Percentiles rank a stretch among this genome's conserved stretches.
phyloP scores from a whole-genome alignment of 2,797 vertebrate genomes.

The Lepus townsendii region DNA sequence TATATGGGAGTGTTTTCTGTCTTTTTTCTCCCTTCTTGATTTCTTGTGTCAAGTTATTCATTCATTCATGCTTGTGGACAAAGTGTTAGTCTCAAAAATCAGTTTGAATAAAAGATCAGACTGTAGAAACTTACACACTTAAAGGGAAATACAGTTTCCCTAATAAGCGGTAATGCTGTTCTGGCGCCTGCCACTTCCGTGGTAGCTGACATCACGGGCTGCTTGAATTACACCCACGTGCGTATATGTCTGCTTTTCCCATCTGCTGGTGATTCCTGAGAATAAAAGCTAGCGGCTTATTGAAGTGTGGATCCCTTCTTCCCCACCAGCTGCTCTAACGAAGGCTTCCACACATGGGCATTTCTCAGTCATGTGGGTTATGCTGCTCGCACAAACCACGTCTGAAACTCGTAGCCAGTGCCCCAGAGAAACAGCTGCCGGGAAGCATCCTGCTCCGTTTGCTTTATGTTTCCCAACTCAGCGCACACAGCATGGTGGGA shows the following conservation, averaged over 20 bases:
- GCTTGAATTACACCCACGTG: background rate
- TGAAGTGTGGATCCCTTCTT: background rate
- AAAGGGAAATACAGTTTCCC: background rate
- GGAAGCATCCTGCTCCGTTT: background rate
- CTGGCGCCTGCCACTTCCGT: background rate
- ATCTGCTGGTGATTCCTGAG: background rate
- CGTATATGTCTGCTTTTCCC: background rate
- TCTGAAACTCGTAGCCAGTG: background rate
- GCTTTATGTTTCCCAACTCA: background rate
- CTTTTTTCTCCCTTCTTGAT: background rate
- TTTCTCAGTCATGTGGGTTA: background rate
- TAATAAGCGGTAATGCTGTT: background rate
- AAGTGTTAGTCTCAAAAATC: background rate
- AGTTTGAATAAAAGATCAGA: conserved; percentile 11
- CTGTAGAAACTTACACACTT: background rate
- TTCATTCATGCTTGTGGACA: background rate
- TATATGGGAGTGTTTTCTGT: background rate
- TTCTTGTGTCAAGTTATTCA: conserved; percentile 27
- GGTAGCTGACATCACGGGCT: too few relatives aligned
- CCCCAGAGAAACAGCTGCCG: background rate
- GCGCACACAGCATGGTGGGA: background rate
- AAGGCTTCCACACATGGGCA: background rate
- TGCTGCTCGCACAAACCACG: background rate
- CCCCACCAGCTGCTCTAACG: too few relatives aligned
- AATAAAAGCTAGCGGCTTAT: background rate